Percentiles rank a stretch among this genome's conserved stretches.
These are phyloP conservation scores for Pterostichus madidus DNA, from an alignment of 2,888 invertebrate species.

Conservation along the genomic window DNA sequence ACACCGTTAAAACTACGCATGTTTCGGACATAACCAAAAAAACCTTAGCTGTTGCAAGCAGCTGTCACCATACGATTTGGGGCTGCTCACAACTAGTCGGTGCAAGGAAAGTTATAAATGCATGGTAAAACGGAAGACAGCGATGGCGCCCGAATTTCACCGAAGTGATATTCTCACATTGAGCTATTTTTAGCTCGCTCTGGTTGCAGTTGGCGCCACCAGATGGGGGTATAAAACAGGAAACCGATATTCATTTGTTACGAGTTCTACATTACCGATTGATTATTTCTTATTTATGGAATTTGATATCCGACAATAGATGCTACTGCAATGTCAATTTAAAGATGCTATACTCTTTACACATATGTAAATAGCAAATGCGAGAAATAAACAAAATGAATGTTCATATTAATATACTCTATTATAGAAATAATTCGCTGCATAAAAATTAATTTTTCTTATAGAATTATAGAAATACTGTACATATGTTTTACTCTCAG, in stretches of 20 bases:
- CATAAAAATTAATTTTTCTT: no score
- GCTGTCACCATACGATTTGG: conserved; percentile 58
- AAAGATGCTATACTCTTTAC: no score
- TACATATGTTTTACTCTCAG: no score
- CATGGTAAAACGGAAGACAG: conserved; percentile 7
- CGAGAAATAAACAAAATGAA: no score
- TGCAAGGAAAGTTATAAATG: conserved; percentile 27
- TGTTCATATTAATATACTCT: no score
- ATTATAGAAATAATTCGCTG: no score
- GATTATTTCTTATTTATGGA: not conserved
- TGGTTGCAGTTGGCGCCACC: not conserved
- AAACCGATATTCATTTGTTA: not conserved
- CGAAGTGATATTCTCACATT: conserved; percentile 46
- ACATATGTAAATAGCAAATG: no score
- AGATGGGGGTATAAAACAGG: conserved; percentile 20
- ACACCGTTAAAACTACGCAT: conserved; percentile 42
- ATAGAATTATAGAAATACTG: no score
- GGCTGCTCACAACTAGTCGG: conserved; percentile 57
- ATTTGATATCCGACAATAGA: conserved; percentile 6
- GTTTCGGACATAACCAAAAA: conserved; percentile 57
- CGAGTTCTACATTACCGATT: not conserved
- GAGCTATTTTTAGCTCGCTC: conserved; percentile 35
- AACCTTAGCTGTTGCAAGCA: conserved; percentile 55
- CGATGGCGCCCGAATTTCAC: conserved; percentile 31
- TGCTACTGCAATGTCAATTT: not conserved